phyloP scores from a whole-genome alignment of 2,797 vertebrate genomes.

The Danio kyathit region DNA sequence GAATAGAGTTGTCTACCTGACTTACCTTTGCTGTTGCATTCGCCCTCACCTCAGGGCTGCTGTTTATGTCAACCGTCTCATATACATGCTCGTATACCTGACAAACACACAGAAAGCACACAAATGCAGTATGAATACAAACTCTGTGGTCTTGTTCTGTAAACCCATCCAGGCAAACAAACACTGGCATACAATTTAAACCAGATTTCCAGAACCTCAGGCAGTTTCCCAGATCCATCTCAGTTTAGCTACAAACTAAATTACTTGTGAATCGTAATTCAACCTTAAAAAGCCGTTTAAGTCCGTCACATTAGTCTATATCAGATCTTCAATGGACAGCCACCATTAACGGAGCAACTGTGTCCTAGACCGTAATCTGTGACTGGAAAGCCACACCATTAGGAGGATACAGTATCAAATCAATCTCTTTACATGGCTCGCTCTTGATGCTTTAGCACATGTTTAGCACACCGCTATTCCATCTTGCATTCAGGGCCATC shows the following conservation, averaged over 20 bases:
- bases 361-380: constrained; percentile 4
- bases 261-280: constrained; percentile 20
- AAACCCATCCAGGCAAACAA: background rate
- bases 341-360: constrained; percentile 7
- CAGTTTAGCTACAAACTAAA: background rate
- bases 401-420: background rate
- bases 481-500: background rate
- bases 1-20: background rate
- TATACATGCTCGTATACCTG: constrained; percentile 99
- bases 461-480: background rate
- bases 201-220: constrained; percentile 7
- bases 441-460: constrained; percentile 17
- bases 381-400: constrained; percentile 13
- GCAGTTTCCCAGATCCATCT: constrained; percentile 17
- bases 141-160: background rate
- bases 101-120: background rate
- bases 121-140: background rate
- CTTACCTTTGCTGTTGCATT: constrained; percentile 98
- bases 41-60: constrained; percentile 96
- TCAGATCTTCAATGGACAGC: constrained; percentile 13
- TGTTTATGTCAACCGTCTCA: constrained; percentile 98
- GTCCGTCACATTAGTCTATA: constrained; percentile 1
- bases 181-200: constrained; percentile 1
- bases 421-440: constrained; percentile 27
- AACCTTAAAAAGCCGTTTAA: constrained; percentile 8